These are phyloP conservation scores for Raphicerus campestris DNA, from an alignment of 2,113 vertebrate species.

Conservation along the genomic window DNA sequence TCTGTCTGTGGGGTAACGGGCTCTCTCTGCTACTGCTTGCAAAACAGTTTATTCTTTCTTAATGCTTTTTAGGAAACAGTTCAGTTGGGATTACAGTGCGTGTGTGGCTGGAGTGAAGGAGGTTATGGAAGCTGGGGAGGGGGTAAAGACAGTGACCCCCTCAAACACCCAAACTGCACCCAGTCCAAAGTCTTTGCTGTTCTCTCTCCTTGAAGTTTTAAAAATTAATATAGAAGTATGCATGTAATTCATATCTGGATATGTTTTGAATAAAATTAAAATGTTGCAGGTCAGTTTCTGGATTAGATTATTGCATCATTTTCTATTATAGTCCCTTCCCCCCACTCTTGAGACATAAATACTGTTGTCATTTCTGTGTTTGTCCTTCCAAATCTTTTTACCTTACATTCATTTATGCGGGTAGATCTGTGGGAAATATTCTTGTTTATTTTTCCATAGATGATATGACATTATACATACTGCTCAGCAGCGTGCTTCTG, in stretches of 20 bases:
- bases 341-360: background rate
- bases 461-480: background rate
- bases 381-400: background rate
- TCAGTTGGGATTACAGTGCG: constrained; percentile 60
- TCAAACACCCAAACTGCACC: background rate
- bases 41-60: constrained; percentile 36
- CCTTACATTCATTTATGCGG: background rate
- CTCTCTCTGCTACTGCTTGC: constrained; percentile 43
- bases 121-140: background rate
- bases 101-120: background rate
- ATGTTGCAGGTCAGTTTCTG: background rate
- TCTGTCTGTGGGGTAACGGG: background rate
- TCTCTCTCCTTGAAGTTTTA: background rate
- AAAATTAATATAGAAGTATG: background rate
- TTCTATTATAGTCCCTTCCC: background rate
- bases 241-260: background rate
- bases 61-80: background rate
- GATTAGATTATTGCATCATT: background rate
- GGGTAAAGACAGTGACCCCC: accelerated
- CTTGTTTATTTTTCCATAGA: background rate
- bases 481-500: background rate
- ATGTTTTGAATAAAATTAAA: background rate
- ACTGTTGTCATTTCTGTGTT: background rate
- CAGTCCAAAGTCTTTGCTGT: background rate
- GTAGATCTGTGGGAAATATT: background rate